Percentiles rank a stretch among this genome's conserved stretches.
Evolutionary conservation across 2,888 invertebrate species (phyloP).

Genomic region (Xestia rhomboidea): DNA sequence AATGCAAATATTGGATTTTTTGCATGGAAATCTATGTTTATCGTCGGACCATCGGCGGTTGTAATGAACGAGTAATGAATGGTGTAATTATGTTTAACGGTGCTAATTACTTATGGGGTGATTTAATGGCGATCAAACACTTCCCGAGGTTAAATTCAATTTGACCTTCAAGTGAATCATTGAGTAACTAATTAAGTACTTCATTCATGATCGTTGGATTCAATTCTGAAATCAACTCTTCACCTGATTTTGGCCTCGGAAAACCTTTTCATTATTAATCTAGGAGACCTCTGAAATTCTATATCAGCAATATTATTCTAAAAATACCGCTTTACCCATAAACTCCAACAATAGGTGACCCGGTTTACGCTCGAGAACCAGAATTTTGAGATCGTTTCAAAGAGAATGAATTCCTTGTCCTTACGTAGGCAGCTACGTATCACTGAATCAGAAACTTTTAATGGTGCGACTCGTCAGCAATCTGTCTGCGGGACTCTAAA

Average conservation of each 20-base stretch:
- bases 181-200: constrained; percentile 22
- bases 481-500: constrained; percentile 68
- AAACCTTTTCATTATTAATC: background rate
- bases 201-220: constrained; percentile 16
- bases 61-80: constrained; percentile 74
- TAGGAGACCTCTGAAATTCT: background rate
- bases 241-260: background rate
- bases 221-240: background rate
- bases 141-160: constrained; percentile 60
- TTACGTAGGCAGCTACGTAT: constrained; percentile 66
- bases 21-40: constrained; percentile 72
- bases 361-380: constrained; percentile 32
- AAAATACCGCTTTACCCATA: constrained; percentile 24
- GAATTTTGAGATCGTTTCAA: constrained; percentile 44
- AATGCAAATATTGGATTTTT: constrained; percentile 77
- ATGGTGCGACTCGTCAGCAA: constrained; percentile 79
- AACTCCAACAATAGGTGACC: constrained; percentile 48
- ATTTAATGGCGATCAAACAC: constrained; percentile 66
- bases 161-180: constrained; percentile 53
- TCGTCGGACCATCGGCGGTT: constrained; percentile 61
- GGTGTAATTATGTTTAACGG: constrained; percentile 71
- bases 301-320: constrained; percentile 16
- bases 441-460: constrained; percentile 84
- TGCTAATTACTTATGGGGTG: constrained; percentile 68
- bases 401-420: constrained; percentile 61